These are phyloP conservation scores for Decapterus maruadsi DNA, from an alignment of 2,797 vertebrate genomes.

Conservation along the genomic window DNA sequence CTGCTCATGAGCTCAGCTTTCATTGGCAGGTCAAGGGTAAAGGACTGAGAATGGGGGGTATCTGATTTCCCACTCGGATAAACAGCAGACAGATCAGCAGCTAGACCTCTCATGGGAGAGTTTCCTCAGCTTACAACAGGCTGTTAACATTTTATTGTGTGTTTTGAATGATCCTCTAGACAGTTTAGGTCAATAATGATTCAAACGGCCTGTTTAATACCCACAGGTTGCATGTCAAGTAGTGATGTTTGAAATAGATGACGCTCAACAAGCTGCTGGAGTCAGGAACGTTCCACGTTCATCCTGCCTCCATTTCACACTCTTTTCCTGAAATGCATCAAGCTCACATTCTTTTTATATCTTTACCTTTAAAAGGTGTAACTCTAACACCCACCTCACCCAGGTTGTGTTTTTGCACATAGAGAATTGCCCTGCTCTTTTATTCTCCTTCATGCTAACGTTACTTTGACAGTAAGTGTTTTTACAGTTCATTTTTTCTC, in stretches of 20 bases:
- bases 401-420: constrained; percentile 47
- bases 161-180: constrained; percentile 53
- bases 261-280: constrained; percentile 47
- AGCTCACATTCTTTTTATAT: constrained; percentile 48
- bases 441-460: not conserved
- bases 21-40: constrained; percentile 33
- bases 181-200: constrained; percentile 41
- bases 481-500: constrained; percentile 48
- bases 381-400: constrained; percentile 48
- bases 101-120: not conserved
- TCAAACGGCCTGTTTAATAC: constrained; percentile 46
- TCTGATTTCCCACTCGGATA: constrained; percentile 56
- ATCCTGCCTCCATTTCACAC: constrained; percentile 17
- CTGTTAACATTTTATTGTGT: constrained; percentile 27
- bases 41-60: constrained; percentile 25
- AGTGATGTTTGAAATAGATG: constrained; percentile 42
- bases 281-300: not conserved
- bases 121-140: constrained; percentile 21
- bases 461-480: constrained; percentile 51
- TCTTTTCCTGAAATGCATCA: constrained; percentile 3
- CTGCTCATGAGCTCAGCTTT: constrained; percentile 36
- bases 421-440: not conserved
- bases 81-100: constrained; percentile 23
- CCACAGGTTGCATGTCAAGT: not conserved
- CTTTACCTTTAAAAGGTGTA: constrained; percentile 25